Conservation (phyloP, 1,140 invertebrate genomes). For the Papilio dardanus region DNA sequence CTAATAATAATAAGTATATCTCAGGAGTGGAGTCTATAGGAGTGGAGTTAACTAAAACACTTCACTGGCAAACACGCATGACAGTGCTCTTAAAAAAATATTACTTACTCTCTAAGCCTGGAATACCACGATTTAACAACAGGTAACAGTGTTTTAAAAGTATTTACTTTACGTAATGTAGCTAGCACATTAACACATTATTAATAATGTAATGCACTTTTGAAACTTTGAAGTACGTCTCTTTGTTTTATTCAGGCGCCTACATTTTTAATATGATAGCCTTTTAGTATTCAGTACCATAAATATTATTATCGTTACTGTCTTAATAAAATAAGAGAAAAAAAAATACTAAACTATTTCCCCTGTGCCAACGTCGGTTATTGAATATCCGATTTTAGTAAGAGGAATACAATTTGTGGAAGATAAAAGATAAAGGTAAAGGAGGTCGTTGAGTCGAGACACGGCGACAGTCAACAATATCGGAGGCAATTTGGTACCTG, state of each 20-base stretch:
- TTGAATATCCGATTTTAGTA: neutral
- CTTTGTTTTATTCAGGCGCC: neutral
- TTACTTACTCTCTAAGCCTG: neutral
- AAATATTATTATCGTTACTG: neutral
- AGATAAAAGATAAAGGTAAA: slow-evolving; percentile 7
- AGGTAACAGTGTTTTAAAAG: too few species aligned
- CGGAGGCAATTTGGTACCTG: slow-evolving; percentile 11
- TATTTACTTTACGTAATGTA: neutral
- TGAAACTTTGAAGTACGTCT: neutral
- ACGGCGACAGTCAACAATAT: neutral
- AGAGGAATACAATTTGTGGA: slow-evolving; percentile 3
- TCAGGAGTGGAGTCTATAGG: neutral
- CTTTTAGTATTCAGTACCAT: too few species aligned
- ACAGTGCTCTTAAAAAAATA: neutral
- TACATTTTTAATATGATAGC: neutral
- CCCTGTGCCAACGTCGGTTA: neutral
- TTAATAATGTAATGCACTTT: neutral
- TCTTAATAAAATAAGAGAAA: neutral
- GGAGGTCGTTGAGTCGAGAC: neutral
- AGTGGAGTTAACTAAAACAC: too few species aligned
- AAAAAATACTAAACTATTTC: neutral
- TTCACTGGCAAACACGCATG: neutral
- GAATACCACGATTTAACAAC: too few species aligned
- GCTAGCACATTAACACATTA: neutral
- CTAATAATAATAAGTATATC: slow-evolving; percentile 2